Evolutionary conservation across 2,113 vertebrate genomes (phyloP).

Genomic region (Psittacara wagleri): DNA sequence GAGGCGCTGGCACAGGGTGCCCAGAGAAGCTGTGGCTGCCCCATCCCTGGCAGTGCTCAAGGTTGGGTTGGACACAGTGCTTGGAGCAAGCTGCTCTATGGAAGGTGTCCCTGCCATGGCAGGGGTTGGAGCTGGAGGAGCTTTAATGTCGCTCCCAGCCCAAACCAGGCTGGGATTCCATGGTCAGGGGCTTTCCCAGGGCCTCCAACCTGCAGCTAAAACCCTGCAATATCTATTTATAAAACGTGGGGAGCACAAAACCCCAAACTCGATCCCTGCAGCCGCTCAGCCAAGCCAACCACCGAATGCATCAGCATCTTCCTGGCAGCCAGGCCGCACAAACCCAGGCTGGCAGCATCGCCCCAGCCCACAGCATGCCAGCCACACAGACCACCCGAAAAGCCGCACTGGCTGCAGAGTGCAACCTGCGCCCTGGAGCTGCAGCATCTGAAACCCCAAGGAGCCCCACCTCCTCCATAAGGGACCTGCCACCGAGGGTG

Average conservation of each 20-base stretch:
- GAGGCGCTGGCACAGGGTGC: too few species aligned
- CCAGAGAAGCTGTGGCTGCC: too few species aligned
- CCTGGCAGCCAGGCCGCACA: background rate
- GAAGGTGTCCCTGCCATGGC: background rate
- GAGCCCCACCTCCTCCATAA: fast-evolving
- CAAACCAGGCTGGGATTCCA: background rate
- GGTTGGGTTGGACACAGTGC: too few species aligned
- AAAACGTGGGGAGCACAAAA: background rate
- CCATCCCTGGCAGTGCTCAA: too few species aligned
- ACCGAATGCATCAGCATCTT: background rate
- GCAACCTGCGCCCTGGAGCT: fast-evolving
- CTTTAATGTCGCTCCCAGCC: background rate
- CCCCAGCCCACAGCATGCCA: fast-evolving
- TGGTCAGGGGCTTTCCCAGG: background rate
- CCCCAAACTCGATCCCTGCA: background rate
- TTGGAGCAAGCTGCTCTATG: too few species aligned
- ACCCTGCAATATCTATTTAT: background rate
- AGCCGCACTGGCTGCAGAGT: background rate
- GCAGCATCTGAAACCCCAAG: background rate
- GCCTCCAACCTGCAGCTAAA: background rate
- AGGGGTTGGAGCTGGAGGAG: background rate
- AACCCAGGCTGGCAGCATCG: background rate
- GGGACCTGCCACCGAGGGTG: background rate
- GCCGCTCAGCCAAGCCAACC: background rate
- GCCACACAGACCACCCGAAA: fast-evolving